Evolutionary conservation across 2,888 invertebrate species (phyloP).

Genomic region (Temnothorax unifasciatus): DNA sequence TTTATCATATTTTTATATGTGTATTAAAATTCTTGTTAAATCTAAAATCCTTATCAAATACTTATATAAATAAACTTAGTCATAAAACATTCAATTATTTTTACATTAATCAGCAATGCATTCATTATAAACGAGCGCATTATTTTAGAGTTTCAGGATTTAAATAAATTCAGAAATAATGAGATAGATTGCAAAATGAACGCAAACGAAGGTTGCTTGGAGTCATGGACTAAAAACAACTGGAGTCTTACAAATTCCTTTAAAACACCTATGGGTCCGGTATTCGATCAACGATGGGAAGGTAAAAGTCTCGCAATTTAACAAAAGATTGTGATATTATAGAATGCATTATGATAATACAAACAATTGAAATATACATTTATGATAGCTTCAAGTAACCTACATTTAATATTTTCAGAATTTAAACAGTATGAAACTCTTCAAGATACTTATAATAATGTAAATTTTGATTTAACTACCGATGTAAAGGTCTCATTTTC

Average conservation of each 20-base stretch:
- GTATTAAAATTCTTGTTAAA: too few relatives aligned
- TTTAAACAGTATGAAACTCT: constrained; percentile 50
- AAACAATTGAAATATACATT: not conserved
- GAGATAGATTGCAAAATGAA: constrained; percentile 56
- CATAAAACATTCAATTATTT: not conserved
- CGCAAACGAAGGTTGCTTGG: constrained; percentile 25
- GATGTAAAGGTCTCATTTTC: constrained; percentile 68
- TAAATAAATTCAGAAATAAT: not conserved
- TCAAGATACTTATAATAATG: not conserved
- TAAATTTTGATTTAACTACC: not conserved
- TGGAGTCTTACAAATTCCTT: constrained; percentile 72
- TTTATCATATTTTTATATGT: too few relatives aligned
- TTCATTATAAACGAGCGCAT: not conserved
- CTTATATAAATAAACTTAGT: not conserved
- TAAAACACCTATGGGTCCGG: constrained; percentile 70
- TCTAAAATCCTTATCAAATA: too few relatives aligned
- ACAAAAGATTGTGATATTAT: not conserved
- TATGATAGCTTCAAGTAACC: not conserved
- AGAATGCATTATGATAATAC: not conserved
- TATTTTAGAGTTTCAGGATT: constrained; percentile 23
- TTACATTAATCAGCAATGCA: not conserved
- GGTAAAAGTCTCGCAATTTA: constrained; percentile 59
- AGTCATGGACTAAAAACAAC: constrained; percentile 41
- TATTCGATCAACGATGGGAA: constrained; percentile 81
- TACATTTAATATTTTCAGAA: constrained; percentile 37